Conservation (phyloP, 2,113 vertebrate genomes). For the Phylloscopus trochiloides region DNA sequence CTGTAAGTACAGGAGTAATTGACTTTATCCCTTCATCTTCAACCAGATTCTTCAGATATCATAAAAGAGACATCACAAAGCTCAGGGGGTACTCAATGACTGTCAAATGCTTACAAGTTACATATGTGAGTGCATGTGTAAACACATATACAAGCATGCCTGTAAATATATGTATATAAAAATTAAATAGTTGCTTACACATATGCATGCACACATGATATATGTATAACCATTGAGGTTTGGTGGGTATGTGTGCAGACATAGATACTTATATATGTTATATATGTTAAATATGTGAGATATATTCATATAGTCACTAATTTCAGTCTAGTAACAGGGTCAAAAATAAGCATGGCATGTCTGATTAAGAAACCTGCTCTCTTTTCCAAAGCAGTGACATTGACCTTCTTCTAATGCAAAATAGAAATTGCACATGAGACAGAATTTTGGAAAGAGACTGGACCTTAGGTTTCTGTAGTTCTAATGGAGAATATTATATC, state of each 20-base stretch:
- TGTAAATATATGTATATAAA: not conserved
- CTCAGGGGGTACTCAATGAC: not conserved
- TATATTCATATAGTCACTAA: not conserved
- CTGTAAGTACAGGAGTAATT: not conserved
- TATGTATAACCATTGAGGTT: not conserved
- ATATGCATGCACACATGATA: not conserved
- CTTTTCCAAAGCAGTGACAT: not conserved
- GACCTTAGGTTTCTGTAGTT: not conserved
- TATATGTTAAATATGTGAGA: not conserved
- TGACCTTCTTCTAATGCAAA: not conserved
- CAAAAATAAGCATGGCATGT: not conserved
- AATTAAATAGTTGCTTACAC: not conserved
- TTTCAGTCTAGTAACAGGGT: not conserved
- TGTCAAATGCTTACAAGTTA: not conserved
- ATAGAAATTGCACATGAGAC: not conserved
- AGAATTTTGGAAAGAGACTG: not conserved
- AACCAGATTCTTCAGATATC: not conserved
- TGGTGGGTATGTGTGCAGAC: not conserved
- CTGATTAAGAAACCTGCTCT: not conserved
- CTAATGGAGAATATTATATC: not conserved
- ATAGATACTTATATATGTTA: not conserved
- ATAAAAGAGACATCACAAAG: not conserved
- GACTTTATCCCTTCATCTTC: not conserved
- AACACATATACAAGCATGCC: not conserved
- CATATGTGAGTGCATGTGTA: not conserved